These are phyloP conservation scores for Zele albiditarsus DNA, from an alignment of 2,888 invertebrate species.

Conservation along the genomic window DNA sequence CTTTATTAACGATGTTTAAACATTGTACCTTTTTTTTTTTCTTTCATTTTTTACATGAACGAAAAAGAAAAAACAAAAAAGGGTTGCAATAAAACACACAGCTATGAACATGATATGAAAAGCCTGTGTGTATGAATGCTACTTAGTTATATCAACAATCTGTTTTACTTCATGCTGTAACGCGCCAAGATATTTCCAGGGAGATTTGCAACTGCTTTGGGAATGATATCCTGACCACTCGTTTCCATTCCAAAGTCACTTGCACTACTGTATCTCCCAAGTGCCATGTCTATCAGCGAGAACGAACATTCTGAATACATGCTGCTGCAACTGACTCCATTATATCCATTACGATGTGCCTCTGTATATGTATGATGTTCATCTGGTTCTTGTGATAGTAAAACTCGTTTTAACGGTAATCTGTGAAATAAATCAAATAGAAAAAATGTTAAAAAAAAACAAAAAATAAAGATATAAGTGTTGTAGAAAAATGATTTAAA, in stretches of 20 bases:
- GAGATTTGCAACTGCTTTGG: constrained; percentile 14
- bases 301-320: constrained; percentile 79
- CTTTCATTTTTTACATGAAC: background rate
- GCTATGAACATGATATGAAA: background rate
- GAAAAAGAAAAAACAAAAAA: background rate
- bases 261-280: constrained; percentile 74
- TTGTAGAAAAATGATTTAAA: background rate
- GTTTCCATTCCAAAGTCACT: constrained; percentile 1
- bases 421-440: constrained; percentile 71
- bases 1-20: background rate
- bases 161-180: constrained; percentile 33
- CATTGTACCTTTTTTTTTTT: background rate
- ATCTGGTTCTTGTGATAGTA: constrained; percentile 77
- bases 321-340: constrained; percentile 74
- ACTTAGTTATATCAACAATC: background rate
- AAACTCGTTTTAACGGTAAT: constrained; percentile 79
- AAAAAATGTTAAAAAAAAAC: background rate
- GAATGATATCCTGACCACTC: constrained; percentile 8
- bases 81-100: background rate
- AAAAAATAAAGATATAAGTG: background rate
- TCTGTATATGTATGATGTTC: constrained; percentile 80
- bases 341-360: constrained; percentile 76
- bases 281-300: constrained; percentile 82
- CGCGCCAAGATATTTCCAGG: constrained; percentile 24
- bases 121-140: background rate